Evolutionary conservation across 2,888 invertebrate genomes (phyloP).

Genomic region (Ferrisia virgata): DNA sequence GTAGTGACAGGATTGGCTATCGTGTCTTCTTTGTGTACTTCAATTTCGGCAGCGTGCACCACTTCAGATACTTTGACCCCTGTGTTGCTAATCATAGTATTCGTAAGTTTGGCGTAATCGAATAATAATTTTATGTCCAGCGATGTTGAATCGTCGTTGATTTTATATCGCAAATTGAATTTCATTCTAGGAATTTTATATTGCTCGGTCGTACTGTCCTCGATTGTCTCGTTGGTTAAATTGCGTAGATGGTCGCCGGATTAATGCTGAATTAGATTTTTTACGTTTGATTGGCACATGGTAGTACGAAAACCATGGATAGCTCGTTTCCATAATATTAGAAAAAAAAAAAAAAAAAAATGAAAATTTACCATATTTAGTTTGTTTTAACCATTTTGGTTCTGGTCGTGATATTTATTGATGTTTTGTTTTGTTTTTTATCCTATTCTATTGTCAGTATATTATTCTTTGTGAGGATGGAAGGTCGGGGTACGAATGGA

Average conservation of each 20-base stretch:
- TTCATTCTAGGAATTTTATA: conserved; percentile 25
- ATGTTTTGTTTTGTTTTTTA: too few species aligned
- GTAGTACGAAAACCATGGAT: conserved; percentile 56
- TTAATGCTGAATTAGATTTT: conserved; percentile 54
- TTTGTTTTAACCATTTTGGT: too few species aligned
- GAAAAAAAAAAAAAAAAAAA: too few species aligned
- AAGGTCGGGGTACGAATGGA: too few species aligned
- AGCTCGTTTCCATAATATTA: conserved; percentile 55
- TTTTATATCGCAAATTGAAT: background rate
- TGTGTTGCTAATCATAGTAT: conserved; percentile 46
- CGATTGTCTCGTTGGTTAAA: conserved; percentile 49
- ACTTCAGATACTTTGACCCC: conserved; percentile 52
- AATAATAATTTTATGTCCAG: conserved; percentile 67
- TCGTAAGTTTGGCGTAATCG: conserved; percentile 61
- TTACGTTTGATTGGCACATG: conserved; percentile 51
- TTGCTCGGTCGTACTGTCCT: background rate
- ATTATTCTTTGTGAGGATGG: too few species aligned
- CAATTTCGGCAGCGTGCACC: conserved; percentile 56
- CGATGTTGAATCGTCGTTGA: background rate
- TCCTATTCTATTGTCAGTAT: too few species aligned
- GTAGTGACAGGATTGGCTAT: conserved; percentile 57
- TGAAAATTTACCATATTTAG: too few species aligned
- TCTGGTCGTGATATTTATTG: too few species aligned
- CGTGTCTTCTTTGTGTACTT: conserved; percentile 56
- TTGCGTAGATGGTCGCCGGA: conserved; percentile 55